Conservation (phyloP, 2,797 vertebrate species). For the Trematomus bernacchii region DNA sequence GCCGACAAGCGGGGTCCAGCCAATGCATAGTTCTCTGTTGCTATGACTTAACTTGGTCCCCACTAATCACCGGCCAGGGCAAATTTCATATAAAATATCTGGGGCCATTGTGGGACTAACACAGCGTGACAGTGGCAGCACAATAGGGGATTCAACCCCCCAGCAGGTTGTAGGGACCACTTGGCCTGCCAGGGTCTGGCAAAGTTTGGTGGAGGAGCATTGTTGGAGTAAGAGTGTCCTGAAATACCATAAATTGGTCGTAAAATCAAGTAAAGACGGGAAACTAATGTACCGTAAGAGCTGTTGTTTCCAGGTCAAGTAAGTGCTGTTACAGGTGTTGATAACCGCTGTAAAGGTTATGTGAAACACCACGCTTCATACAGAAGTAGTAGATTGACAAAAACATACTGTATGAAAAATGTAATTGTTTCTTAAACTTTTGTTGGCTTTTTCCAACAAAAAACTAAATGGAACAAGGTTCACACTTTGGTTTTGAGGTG, state of each 20-base stretch:
- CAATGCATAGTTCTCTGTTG: conserved; percentile 99
- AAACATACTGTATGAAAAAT: neutral
- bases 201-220: conserved; percentile 81
- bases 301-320: conserved; percentile 50
- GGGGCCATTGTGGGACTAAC: conserved; percentile 94
- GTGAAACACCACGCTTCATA: neutral
- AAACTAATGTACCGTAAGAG: conserved; percentile 37
- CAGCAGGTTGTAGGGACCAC: conserved; percentile 96
- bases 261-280: conserved; percentile 63
- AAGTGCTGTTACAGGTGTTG: conserved; percentile 27
- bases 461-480: neutral
- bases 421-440: neutral
- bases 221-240: conserved; percentile 74
- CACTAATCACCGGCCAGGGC: conserved; percentile 98
- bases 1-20: conserved; percentile 91
- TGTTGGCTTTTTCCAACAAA: neutral
- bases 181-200: conserved; percentile 89
- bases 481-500: neutral
- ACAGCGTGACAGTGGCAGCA: conserved; percentile 94
- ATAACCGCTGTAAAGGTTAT: neutral
- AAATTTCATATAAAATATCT: conserved; percentile 99
- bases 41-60: conserved; percentile 99
- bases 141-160: conserved; percentile 97
- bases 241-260: conserved; percentile 71
- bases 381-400: neutral